Percentiles rank a stretch among this genome's conserved stretches.
Conservation (phyloP, 2,113 vertebrate species). For the Anoura caudifer region DNA sequence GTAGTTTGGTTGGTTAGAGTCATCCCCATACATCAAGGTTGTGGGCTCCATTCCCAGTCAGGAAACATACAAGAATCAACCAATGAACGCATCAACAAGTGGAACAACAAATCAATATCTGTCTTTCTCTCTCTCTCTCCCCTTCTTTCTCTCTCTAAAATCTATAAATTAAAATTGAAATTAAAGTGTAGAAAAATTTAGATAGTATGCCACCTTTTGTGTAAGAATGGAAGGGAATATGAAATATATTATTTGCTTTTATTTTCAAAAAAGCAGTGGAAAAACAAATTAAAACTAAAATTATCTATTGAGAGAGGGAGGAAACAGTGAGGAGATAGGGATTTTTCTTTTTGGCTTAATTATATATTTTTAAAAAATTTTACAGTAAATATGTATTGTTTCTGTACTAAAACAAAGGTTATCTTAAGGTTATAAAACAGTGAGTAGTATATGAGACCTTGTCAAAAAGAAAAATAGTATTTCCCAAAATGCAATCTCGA, state of each 20-base stretch:
- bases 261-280: neutral
- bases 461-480: neutral
- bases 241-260: neutral
- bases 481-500: neutral
- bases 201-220: neutral
- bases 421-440: constrained; percentile 17
- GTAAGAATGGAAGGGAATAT: neutral
- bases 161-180: neutral
- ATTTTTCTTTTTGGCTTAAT: neutral
- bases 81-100: too few relatives aligned
- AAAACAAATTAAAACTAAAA: constrained; percentile 5
- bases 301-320: neutral
- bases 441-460: neutral
- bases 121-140: too few relatives aligned
- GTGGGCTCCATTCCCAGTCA: too few relatives aligned
- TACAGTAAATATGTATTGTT: neutral
- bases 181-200: neutral
- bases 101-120: too few relatives aligned
- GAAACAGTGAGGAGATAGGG: neutral
- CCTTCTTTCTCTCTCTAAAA: too few relatives aligned
- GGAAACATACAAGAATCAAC: too few relatives aligned
- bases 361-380: neutral
- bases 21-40: too few relatives aligned
- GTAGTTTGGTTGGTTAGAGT: too few relatives aligned
- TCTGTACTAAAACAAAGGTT: neutral